phyloP scores from a whole-genome alignment of 2,113 vertebrate genomes.

The Lates calcarifer region DNA sequence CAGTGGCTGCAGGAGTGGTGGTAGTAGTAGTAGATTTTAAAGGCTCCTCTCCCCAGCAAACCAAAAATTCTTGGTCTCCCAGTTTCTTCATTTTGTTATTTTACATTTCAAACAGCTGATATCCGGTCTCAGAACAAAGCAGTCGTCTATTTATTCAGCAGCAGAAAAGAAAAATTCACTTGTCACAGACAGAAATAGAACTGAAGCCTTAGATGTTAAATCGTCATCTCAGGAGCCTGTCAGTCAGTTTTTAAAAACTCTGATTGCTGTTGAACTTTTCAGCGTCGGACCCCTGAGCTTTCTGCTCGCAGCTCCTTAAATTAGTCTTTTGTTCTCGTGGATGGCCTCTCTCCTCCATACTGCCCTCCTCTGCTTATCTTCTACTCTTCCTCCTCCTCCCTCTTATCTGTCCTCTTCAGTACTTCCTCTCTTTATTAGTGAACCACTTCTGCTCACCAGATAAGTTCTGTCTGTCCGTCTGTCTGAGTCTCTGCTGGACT shows the following conservation, averaged over 20 bases:
- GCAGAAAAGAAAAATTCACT: conserved; percentile 5
- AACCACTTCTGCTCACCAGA: conserved; percentile 20
- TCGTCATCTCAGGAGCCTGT: conserved; percentile 44
- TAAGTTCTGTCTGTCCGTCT: conserved; percentile 1
- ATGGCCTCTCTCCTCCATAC: conserved; percentile 41
- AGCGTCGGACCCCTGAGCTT: conserved; percentile 47
- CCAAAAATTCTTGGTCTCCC: not conserved
- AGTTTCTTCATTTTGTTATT: conserved; percentile 23
- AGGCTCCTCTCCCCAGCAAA: not conserved
- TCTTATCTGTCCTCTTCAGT: conserved; percentile 47
- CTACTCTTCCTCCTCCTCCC: conserved; percentile 16
- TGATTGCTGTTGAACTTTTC: conserved; percentile 53
- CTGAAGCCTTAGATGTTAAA: conserved; percentile 27
- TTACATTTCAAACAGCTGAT: conserved; percentile 44
- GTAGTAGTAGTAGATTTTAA: not conserved
- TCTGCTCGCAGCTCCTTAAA: conserved; percentile 38
- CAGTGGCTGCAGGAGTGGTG: not conserved
- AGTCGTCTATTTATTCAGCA: conserved; percentile 1
- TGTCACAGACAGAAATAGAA: conserved; percentile 29
- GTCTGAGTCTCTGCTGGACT: conserved; percentile 2
- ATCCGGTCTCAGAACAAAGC: conserved; percentile 25
- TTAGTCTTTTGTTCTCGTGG: conserved; percentile 65
- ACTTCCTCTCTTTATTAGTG: conserved; percentile 28
- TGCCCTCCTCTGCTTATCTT: conserved; percentile 55
- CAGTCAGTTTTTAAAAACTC: conserved; percentile 42